Conservation (phyloP, 1,140 invertebrate genomes). For the Tribolium madens region DNA sequence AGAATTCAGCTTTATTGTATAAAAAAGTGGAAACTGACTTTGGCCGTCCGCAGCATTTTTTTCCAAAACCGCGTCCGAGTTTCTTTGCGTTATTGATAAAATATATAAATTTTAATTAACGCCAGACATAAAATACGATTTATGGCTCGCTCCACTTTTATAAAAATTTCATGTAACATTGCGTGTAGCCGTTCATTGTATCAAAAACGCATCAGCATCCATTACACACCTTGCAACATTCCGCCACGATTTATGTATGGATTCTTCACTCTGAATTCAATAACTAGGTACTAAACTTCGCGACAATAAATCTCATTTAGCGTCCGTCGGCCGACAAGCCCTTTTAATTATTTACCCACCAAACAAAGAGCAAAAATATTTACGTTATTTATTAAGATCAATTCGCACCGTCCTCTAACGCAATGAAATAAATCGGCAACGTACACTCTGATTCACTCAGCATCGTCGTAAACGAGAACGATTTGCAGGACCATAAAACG, state of each 20-base stretch:
- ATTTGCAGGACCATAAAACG: constrained; percentile 52
- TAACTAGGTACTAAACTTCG: neutral
- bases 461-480: constrained; percentile 49
- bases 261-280: neutral
- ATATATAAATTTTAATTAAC: too few relatives aligned
- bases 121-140: too few relatives aligned
- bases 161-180: neutral
- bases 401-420: constrained; percentile 10
- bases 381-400: constrained; percentile 9
- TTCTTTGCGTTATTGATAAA: too few relatives aligned
- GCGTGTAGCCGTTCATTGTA: neutral
- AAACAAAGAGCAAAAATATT: constrained; percentile 16
- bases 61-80: too few relatives aligned
- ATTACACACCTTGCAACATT: neutral
- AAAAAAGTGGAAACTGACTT: too few relatives aligned
- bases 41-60: too few relatives aligned
- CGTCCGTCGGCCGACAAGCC: neutral
- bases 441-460: constrained; percentile 48
- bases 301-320: neutral
- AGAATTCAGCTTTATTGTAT: too few relatives aligned
- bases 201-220: neutral
- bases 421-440: constrained; percentile 52
- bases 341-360: neutral
- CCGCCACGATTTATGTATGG: neutral
- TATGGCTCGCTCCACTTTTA: too few relatives aligned